These are phyloP conservation scores for Shinisaurus crocodilurus DNA, from an alignment of 2,113 vertebrate genomes.

Conservation along the genomic window DNA sequence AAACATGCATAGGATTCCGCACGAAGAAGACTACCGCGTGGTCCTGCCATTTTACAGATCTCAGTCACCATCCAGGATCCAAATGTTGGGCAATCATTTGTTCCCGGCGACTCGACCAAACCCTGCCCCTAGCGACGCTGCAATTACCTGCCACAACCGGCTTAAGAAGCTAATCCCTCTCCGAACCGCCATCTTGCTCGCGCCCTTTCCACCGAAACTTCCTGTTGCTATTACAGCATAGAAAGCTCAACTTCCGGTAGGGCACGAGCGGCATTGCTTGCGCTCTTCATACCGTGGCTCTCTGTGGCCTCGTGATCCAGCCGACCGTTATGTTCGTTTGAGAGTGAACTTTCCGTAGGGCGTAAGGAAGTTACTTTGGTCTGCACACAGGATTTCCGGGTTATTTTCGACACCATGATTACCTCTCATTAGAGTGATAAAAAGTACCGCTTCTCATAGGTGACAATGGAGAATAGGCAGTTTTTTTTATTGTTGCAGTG, in stretches of 20 bases:
- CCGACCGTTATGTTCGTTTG: too few relatives aligned
- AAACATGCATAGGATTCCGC: too few relatives aligned
- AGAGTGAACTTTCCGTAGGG: background rate
- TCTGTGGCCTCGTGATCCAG: background rate
- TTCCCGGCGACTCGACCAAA: background rate
- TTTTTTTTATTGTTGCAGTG: background rate
- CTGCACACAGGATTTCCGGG: background rate
- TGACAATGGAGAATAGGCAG: background rate
- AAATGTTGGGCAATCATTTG: background rate
- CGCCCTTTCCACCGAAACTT: background rate
- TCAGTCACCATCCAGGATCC: too few relatives aligned
- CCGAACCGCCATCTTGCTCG: constrained; percentile 66
- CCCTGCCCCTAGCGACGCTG: background rate
- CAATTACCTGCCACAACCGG: constrained; percentile 65
- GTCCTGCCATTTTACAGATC: too few relatives aligned
- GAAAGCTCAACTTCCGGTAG: background rate
- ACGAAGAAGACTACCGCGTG: too few relatives aligned
- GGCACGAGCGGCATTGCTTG: background rate
- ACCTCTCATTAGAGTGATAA: background rate
- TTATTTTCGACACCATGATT: background rate
- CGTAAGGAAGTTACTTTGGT: background rate
- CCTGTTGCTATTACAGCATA: background rate
- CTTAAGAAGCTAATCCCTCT: accelerated
- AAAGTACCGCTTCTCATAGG: background rate
- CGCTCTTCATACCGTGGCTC: background rate